Evolutionary conservation across 2,113 vertebrate genomes (phyloP), one percentile per base, ranked within the genome.

Genomic region (Trichechus manatus): DNA sequence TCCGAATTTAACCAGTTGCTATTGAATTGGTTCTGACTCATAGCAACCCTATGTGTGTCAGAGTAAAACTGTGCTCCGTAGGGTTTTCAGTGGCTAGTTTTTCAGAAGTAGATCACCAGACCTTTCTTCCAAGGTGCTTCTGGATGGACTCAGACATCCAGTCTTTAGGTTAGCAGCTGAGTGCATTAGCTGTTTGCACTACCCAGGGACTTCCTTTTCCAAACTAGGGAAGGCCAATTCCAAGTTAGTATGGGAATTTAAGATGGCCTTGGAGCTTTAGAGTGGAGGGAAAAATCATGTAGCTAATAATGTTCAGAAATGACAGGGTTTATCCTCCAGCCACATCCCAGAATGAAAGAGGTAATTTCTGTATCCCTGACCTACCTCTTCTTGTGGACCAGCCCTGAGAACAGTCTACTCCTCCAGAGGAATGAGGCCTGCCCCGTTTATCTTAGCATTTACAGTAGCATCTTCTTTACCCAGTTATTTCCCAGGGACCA

Each of bases 201-300:
- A 20, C 59, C 19, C 59, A 61, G 19, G 59, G 59, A 56, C 53
- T 56, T 15, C 53, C 53, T 25, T 25, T 61, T 13, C 42, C 59
- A 42, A 33, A n/a, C 3, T 36, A 47, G 31, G 22, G 59, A 68
- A 95, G 44, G 27, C 44, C 56, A 25, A 23, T 56, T 95, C 80
- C 79, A 92, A 64, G 87, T 80, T 39, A 88, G 13, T 84, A 72
- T n/a, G 50, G 53, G 70, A 82, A 78, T 91, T 78, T 63, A 85
- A 66, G 92, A 75, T 47, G 27, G 89, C 13, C 78, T 70, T 63
- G 31, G 50, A 14, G 66, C 74, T 91, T 86, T 25, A 33, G 17
- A 56, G 23, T 31, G 17, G 56, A 70, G 29, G 42, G 74, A 3
- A 85, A 19, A 50, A 44, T 74, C 78, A 23, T 68, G 31, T 63